Evolutionary conservation across 1,140 invertebrate genomes (phyloP).

Genomic region (Drosophila repletoides): DNA sequence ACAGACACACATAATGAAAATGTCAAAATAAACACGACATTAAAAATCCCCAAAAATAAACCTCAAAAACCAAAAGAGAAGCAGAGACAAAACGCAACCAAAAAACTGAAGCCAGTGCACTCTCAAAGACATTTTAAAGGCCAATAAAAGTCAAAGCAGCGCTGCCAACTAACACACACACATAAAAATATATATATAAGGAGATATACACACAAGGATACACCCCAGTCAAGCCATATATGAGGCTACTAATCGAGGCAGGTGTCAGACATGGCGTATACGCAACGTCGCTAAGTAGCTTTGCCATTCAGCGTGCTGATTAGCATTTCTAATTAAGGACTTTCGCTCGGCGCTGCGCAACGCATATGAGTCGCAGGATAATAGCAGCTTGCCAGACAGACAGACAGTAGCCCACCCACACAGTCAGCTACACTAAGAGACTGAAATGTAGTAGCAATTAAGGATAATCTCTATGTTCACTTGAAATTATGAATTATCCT

Average conservation of each 20-base stretch:
- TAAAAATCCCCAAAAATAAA: no score
- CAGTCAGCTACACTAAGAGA: not conserved
- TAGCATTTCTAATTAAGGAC: slow-evolving; percentile 76
- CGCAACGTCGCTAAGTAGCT: slow-evolving; percentile 71
- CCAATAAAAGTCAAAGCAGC: slow-evolving; percentile 67
- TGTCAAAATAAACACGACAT: slow-evolving; percentile 81
- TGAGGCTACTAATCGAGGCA: slow-evolving; percentile 63
- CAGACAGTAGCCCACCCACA: slow-evolving; percentile 3
- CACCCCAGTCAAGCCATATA: slow-evolving; percentile 31
- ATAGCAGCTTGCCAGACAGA: slow-evolving; percentile 55
- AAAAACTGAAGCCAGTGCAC: slow-evolving; percentile 60
- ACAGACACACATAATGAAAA: slow-evolving; percentile 71
- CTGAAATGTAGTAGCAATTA: no score
- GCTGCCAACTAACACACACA: slow-evolving; percentile 28
- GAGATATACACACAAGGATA: not conserved
- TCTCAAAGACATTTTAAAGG: slow-evolving; percentile 66
- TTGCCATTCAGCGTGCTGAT: slow-evolving; percentile 46
- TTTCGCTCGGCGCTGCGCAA: no score
- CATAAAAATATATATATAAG: slow-evolving; percentile 2
- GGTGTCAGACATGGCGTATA: slow-evolving; percentile 59
- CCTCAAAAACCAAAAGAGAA: slow-evolving; percentile 13
- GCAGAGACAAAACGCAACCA: slow-evolving; percentile 15
- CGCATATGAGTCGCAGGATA: slow-evolving; percentile 65
- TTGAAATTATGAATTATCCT: no score
- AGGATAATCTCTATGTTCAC: no score